Evolutionary conservation across 1,140 invertebrate genomes (phyloP), one percentile per base, ranked within the genome.

Genomic region (Drosophila mojavensis): DNA sequence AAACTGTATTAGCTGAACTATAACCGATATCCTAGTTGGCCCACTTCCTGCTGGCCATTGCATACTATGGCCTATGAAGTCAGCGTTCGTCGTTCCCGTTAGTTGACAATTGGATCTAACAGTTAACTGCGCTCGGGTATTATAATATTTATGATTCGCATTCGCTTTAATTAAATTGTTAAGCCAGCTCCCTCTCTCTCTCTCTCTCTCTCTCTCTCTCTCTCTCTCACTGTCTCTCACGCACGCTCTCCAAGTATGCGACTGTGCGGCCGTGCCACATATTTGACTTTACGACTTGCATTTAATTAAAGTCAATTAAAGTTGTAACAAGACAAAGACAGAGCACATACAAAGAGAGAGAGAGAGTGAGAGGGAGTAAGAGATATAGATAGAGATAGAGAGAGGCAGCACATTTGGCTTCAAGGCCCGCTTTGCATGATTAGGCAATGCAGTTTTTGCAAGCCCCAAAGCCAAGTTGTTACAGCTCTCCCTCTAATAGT

Each of bases 141-240:
- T 84, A 78, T 59, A 85, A 84, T 84, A 81, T 85, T 84, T 84
- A 85, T 84, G 74, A 85, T 85, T 84, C 81, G 81, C 81, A 84
- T 72, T 72, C 78, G 64, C 70, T 78, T 85, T 85, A 84, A 84
- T 84, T 84, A 84, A 84, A 81, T 84, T 81, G 63, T 61, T 78
- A 68, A 63, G 59, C 41, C 43, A 17, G 20, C 9, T 39, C 15
- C 45, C 28, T 30, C 28, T 30, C 28, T 30, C 28, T 30, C 4
- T 30, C 28, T 5, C 28, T 30, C 28, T 30, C 28, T 0, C 3
- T 0, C 28, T 30, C 0, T 6, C 28, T 30, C 3, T 30, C 28
- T 30, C 28, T 30, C 0, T 30, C 5, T 30, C 28, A 5, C 4
- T 30, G 3, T 28, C 26, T 28, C 26, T 28, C 26, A 1, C 4